A percentile compares a stretch with the other conserved stretches of the same genome.
Conservation (phyloP, 2,888 invertebrate genomes). For the Troides helena region DNA sequence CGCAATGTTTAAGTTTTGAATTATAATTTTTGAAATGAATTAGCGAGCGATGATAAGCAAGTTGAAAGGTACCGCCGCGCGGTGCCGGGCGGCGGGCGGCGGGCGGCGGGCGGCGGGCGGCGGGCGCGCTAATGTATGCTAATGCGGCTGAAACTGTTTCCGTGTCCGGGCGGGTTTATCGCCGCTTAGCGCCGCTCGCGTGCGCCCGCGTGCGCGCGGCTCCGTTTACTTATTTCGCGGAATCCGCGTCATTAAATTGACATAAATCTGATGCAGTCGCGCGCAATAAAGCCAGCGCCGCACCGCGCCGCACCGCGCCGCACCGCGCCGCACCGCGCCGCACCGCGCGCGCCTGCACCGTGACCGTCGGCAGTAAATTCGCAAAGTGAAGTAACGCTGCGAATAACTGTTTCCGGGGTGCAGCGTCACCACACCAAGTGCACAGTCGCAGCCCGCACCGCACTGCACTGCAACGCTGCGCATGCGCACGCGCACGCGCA, state of each 20-base stretch:
- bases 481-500: not conserved
- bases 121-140: not conserved
- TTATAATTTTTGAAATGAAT: too few relatives aligned
- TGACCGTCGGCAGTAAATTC: not conserved
- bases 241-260: conserved; percentile 17
- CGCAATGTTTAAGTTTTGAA: too few relatives aligned
- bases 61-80: too few relatives aligned
- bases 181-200: conserved; percentile 3
- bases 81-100: not conserved
- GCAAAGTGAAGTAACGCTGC: too few relatives aligned
- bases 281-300: not conserved
- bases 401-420: too few relatives aligned
- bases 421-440: too few relatives aligned
- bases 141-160: conserved; percentile 10
- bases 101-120: not conserved
- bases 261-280: conserved; percentile 12
- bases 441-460: not conserved
- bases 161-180: conserved; percentile 16
- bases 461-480: not conserved
- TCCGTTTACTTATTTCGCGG: conserved; percentile 10
- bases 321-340: not conserved
- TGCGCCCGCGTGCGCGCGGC: not conserved
- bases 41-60: too few relatives aligned
- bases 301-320: not conserved
- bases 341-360: conserved; percentile 23